Evolutionary conservation across 1,140 invertebrate species (phyloP), one percentile per base, ranked within the genome.

Genomic region (Pollicipes pollicipes): DNA sequence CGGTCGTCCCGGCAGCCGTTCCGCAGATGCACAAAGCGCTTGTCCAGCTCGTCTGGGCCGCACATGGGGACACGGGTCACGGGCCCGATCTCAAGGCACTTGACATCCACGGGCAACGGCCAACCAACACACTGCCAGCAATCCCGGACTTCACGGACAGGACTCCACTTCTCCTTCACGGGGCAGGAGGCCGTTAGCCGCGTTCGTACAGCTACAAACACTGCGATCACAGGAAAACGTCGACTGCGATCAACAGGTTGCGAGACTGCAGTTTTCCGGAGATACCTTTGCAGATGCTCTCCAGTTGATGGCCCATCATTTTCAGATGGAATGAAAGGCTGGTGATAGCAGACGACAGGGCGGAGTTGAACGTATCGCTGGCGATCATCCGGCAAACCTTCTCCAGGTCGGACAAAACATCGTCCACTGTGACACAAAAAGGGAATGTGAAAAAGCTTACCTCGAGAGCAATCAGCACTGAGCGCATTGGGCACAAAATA

Each of bases 1-100:
- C 85, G 84, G 81, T 91, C 88, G 69, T 79, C 79, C 80, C 90
- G 87, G 76, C 88, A 90, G 77, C 88, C 90, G 83, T 93, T 91
- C 75, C 91, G 85, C 76, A 94, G 89, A 75, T 88, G 85, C 74
- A 90, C 86, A 82, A 93, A 93, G 71, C 85, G 86, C 76, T 84
- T 81, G 73, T 88, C 86, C 27, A 89, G 77, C 76, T 86, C 85
- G 76, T 86, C 86, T 83, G 73, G 69, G 31, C 35, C 29, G 73
- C 66, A 45, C n/a, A 27, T 21, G 35, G 1, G 30, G n/a, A 70
- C 13, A 30, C 30, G 68, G 3, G 24, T 24, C 10, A 30, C 24
- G 24, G 24, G 30, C 63, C n/a, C 21, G 67, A 28, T 16, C 16
- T 17, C 28, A 3, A 70, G 27, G 26, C 6, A 1, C 67, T 24